Evolutionary conservation across 92 coral and sea anemone genomes (phyloP).

Genomic region (Ricordea florida): DNA sequence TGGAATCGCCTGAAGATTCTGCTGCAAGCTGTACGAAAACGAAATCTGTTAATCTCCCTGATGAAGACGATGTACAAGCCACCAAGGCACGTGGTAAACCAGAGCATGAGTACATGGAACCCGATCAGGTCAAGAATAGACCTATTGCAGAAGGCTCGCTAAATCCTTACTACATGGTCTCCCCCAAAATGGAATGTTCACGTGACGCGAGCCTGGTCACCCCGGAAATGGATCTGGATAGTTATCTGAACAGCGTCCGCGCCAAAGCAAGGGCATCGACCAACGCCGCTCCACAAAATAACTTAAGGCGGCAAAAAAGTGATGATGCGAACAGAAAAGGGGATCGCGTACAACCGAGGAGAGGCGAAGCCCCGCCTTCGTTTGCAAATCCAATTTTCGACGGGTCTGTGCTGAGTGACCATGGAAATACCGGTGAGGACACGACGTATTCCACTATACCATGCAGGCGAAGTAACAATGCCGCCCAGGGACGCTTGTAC

Average conservation of each 20-base stretch:
- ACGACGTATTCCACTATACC: conserved; percentile 6
- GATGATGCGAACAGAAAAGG: neutral
- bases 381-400: conserved; percentile 21
- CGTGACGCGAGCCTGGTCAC: too few relatives aligned
- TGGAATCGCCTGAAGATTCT: too few relatives aligned
- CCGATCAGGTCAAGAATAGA: neutral
- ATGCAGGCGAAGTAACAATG: neutral
- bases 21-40: neutral
- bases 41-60: neutral
- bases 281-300: conserved; percentile 1
- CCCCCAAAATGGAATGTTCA: neutral
- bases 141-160: neutral
- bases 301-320: conserved; percentile 5
- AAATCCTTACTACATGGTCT: neutral
- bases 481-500: neutral
- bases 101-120: conserved; percentile 9
- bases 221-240: neutral
- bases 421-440: neutral
- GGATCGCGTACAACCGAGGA: neutral
- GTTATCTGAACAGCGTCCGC: conserved; percentile 1
- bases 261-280: conserved; percentile 10
- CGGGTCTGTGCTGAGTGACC: neutral
- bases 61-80: neutral
- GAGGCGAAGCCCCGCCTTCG: conserved; percentile 1
- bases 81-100: neutral